Conservation (phyloP, 2,888 invertebrate genomes). For the Tetrapedia diversipes region DNA sequence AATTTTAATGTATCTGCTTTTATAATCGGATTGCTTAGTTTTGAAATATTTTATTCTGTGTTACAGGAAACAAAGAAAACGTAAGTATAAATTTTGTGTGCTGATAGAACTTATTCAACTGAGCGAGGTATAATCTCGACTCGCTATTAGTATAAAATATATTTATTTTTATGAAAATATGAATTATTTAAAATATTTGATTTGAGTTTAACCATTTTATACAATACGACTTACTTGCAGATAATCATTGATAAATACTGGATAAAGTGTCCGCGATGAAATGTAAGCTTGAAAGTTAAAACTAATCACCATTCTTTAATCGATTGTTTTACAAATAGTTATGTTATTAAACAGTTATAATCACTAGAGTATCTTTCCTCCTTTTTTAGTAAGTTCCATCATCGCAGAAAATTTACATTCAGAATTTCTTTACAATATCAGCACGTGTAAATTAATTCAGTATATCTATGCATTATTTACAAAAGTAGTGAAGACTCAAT, state of each 20-base stretch:
- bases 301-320: neutral
- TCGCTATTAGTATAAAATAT: neutral
- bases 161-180: neutral
- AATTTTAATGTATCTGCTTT: too few relatives aligned
- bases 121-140: too few relatives aligned
- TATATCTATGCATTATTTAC: constrained; percentile 46
- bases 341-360: neutral
- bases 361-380: constrained; percentile 1
- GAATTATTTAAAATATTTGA: too few relatives aligned
- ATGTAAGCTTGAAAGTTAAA: neutral
- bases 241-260: neutral
- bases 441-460: constrained; percentile 18
- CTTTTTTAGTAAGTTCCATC: constrained; percentile 11
- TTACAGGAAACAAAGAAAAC: too few relatives aligned
- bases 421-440: constrained; percentile 22
- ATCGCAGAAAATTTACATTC: constrained; percentile 8
- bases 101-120: too few relatives aligned
- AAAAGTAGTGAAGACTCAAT: constrained; percentile 35
- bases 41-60: constrained; percentile 13
- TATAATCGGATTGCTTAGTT: constrained; percentile 2
- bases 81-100: too few relatives aligned
- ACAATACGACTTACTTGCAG: neutral
- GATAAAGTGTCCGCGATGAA: too few relatives aligned
- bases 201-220: neutral
- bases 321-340: neutral